phyloP scores from a whole-genome alignment of 2,113 vertebrate genomes.

The Tautogolabrus adspersus region DNA sequence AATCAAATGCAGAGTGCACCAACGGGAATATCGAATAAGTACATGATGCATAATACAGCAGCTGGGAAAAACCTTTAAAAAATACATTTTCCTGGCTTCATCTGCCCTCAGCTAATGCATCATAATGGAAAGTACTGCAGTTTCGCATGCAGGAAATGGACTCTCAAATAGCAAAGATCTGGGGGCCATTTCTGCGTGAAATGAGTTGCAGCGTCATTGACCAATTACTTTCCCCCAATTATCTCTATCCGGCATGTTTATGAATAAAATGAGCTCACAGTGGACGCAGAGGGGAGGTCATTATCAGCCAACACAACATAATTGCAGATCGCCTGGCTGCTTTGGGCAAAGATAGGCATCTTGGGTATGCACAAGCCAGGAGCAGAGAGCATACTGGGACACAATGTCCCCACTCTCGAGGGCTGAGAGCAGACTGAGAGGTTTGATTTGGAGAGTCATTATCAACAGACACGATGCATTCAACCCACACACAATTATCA shows the following conservation, averaged over 20 bases:
- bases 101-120: slow-evolving; percentile 39
- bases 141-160: slow-evolving; percentile 57
- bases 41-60: slow-evolving; percentile 18
- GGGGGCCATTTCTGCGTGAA: slow-evolving; percentile 41
- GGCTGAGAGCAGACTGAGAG: slow-evolving; percentile 6
- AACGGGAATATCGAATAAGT: slow-evolving; percentile 36
- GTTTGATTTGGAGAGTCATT: slow-evolving; percentile 53
- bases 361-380: slow-evolving; percentile 41
- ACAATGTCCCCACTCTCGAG: slow-evolving; percentile 38
- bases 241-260: slow-evolving; percentile 61
- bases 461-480: slow-evolving; percentile 50
- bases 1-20: slow-evolving; percentile 45
- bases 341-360: slow-evolving; percentile 63
- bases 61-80: slow-evolving; percentile 18
- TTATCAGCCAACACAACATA: slow-evolving; percentile 55
- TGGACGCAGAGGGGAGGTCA: slow-evolving; percentile 45
- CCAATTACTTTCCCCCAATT: slow-evolving; percentile 58
- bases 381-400: slow-evolving; percentile 46
- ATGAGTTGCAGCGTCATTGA: slow-evolving; percentile 51
- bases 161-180: slow-evolving; percentile 41
- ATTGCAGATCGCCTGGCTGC: slow-evolving; percentile 44
- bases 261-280: slow-evolving; percentile 50
- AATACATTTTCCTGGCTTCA: slow-evolving; percentile 33
- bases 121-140: slow-evolving; percentile 39
- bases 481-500: slow-evolving; percentile 63